These are phyloP conservation scores for Aldabrachelys gigantea DNA, from an alignment of 2,113 vertebrate species.

Conservation along the genomic window DNA sequence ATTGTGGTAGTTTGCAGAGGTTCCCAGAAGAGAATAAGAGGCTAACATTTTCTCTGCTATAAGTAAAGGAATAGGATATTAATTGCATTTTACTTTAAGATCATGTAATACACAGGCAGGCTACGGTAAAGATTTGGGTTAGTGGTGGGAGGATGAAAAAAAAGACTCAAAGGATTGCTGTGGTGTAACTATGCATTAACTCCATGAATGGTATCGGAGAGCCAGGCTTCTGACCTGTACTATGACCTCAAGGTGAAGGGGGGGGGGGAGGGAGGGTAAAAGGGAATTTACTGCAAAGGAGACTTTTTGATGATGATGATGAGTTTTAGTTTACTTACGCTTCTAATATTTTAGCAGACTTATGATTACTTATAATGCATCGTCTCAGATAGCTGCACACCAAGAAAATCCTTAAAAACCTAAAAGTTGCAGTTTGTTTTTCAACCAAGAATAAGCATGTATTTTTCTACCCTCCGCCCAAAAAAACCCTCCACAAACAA, in stretches of 20 bases:
- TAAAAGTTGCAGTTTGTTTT: background rate
- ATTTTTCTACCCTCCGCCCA: background rate
- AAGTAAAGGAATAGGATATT: background rate
- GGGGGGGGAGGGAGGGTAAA: too few relatives aligned
- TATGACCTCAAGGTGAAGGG: background rate
- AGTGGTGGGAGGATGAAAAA: background rate
- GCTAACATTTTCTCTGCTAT: background rate
- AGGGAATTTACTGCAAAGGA: background rate
- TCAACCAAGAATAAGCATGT: background rate
- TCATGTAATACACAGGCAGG: background rate
- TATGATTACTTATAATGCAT: conserved; percentile 10
- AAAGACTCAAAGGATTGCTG: background rate
- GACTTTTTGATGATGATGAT: background rate
- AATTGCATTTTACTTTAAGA: background rate
- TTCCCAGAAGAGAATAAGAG: background rate
- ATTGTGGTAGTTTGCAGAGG: background rate
- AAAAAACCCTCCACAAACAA: background rate
- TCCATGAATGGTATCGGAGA: background rate
- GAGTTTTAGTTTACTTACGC: background rate
- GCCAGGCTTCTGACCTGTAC: background rate
- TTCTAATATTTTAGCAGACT: background rate
- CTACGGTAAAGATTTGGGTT: background rate
- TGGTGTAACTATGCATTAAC: background rate
- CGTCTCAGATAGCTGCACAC: background rate
- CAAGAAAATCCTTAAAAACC: background rate